Conservation (phyloP, 2,113 vertebrate genomes). For the Syngnathus floridae region DNA sequence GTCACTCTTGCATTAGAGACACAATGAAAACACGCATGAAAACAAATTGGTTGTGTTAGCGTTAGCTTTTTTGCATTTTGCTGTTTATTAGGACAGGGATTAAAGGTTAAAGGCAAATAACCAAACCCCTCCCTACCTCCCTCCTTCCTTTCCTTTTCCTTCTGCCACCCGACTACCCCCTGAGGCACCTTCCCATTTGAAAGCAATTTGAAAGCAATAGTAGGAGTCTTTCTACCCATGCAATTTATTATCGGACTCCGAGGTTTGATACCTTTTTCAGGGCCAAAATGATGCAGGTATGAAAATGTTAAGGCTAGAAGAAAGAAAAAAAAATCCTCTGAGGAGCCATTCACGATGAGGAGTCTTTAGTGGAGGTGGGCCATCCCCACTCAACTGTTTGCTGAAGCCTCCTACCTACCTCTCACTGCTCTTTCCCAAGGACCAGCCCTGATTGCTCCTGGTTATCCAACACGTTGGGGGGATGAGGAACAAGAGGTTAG, state of each 20-base stretch:
- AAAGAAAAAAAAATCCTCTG: not conserved
- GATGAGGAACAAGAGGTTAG: slow-evolving; percentile 4
- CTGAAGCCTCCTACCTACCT: slow-evolving; percentile 10
- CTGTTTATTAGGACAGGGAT: slow-evolving; percentile 9
- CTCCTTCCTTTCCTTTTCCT: not conserved
- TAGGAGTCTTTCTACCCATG: not conserved
- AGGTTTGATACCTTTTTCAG: not conserved
- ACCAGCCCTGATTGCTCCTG: slow-evolving; percentile 22
- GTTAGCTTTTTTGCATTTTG: slow-evolving; percentile 41
- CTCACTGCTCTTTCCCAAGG: slow-evolving; percentile 24
- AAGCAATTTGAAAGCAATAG: not conserved
- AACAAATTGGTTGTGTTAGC: slow-evolving; percentile 49
- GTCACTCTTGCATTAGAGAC: slow-evolving; percentile 42
- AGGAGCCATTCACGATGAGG: not conserved
- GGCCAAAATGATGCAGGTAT: not conserved
- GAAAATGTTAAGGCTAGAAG: not conserved
- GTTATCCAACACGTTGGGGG: slow-evolving; percentile 6
- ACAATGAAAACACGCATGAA: slow-evolving; percentile 54
- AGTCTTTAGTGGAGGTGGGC: slow-evolving; percentile 6
- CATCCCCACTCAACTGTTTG: slow-evolving; percentile 10
- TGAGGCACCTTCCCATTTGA: not conserved
- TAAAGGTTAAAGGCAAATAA: not conserved
- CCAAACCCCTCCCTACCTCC: not conserved
- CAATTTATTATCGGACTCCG: not conserved
- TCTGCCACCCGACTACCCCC: not conserved